A percentile compares a stretch with the other conserved stretches of the same genome.
These are phyloP conservation scores for Falco novaeseelandiae DNA, from an alignment of 2,797 vertebrate species.

Conservation along the genomic window DNA sequence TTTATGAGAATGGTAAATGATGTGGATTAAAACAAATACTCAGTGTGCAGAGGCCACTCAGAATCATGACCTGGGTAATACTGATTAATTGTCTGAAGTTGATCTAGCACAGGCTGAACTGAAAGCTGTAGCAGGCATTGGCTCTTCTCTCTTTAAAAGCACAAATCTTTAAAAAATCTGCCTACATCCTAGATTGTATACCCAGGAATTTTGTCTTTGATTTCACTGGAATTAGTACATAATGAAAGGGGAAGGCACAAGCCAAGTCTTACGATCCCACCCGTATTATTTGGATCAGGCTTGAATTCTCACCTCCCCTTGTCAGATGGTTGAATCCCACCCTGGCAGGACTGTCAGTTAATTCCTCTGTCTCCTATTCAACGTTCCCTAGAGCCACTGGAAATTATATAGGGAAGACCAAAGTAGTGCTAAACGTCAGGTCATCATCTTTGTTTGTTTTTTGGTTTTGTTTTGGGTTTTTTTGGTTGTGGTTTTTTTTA, in stretches of 20 bases:
- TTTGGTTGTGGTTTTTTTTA: too few species aligned
- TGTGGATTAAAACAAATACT: neutral
- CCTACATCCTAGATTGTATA: neutral
- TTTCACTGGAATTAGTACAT: neutral
- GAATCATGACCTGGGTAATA: neutral
- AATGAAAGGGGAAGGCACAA: neutral
- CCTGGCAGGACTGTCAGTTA: neutral
- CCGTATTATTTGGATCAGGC: neutral
- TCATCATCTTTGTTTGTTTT: neutral
- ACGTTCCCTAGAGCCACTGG: neutral
- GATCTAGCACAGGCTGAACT: neutral
- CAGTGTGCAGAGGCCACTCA: neutral
- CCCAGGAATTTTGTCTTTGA: neutral
- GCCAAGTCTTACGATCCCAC: neutral
- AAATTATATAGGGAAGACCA: neutral
- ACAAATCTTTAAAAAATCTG: neutral
- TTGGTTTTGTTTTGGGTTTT: neutral
- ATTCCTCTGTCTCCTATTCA: neutral
- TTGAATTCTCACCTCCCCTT: neutral
- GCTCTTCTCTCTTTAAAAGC: neutral
- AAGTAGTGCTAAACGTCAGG: neutral
- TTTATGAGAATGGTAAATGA: neutral
- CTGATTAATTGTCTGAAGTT: neutral
- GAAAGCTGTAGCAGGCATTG: neutral
- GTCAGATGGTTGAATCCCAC: neutral